Conservation (phyloP, 2,888 invertebrate genomes). For the Leptinotarsa tumamoca region DNA sequence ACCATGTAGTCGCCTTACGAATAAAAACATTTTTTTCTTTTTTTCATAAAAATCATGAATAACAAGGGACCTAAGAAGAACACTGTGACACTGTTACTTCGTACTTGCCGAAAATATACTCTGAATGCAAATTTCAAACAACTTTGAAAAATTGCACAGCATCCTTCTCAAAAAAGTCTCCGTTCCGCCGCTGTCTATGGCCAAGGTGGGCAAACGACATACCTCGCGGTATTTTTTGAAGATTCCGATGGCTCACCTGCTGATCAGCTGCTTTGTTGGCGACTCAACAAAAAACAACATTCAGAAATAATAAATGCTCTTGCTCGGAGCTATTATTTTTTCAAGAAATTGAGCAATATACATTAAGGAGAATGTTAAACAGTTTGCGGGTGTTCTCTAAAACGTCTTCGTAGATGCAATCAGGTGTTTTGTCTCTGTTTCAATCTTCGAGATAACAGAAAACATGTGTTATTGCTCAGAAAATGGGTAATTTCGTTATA, state of each 20-base stretch:
- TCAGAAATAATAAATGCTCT: constrained; percentile 16
- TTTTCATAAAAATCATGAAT: no score
- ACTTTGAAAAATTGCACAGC: not conserved
- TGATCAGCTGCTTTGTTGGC: constrained; percentile 46
- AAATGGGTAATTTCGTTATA: no score
- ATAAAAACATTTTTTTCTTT: no score
- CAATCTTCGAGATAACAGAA: not conserved
- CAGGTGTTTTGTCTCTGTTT: not conserved
- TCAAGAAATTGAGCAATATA: constrained; percentile 14
- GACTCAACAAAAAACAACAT: constrained; percentile 26
- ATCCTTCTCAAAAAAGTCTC: not conserved
- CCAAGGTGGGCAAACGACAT: constrained; percentile 37
- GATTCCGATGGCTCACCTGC: constrained; percentile 48
- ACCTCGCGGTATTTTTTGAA: constrained; percentile 40
- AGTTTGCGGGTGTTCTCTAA: not conserved
- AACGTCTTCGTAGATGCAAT: not conserved
- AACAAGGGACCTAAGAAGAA: no score
- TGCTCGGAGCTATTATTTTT: constrained; percentile 6
- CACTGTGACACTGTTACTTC: no score
- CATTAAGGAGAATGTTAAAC: not conserved
- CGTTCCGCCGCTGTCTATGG: constrained; percentile 31
- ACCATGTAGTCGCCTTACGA: no score
- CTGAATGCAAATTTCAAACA: no score
- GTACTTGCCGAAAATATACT: no score
- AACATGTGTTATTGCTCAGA: not conserved